Conservation (phyloP, 2,113 vertebrate genomes). For the Hiodon alosoides region DNA sequence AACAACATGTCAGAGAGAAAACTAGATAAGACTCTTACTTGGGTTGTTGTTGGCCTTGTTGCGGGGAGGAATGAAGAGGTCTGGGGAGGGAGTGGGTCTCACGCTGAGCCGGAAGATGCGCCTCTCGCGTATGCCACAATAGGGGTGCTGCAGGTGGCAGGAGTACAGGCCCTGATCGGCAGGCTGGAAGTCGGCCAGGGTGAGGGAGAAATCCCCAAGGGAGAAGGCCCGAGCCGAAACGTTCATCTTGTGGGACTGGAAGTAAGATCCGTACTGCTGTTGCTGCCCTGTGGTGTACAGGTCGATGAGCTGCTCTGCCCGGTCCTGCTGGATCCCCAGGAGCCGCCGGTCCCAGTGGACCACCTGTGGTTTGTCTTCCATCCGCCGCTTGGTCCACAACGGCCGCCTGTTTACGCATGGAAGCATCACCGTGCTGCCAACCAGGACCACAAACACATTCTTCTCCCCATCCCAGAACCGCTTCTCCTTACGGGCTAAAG, state of each 20-base stretch:
- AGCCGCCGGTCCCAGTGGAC: constrained; percentile 92
- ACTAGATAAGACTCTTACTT: constrained; percentile 47
- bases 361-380: constrained; percentile 89
- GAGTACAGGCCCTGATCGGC: constrained; percentile 83
- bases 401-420: constrained; percentile 79
- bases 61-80: constrained; percentile 30
- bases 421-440: constrained; percentile 69
- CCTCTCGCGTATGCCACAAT: constrained; percentile 87
- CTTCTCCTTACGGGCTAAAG: constrained; percentile 60
- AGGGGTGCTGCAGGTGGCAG: constrained; percentile 93
- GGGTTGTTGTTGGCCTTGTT: constrained; percentile 28
- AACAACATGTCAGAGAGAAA: background rate
- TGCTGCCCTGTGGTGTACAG: constrained; percentile 87
- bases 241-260: constrained; percentile 73
- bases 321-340: constrained; percentile 80
- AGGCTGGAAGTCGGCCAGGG: constrained; percentile 61
- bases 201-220: constrained; percentile 83
- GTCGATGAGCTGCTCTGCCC: constrained; percentile 82
- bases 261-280: constrained; percentile 68
- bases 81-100: constrained; percentile 42
- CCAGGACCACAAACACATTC: constrained; percentile 65
- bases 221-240: constrained; percentile 73
- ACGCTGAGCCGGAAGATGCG: constrained; percentile 76
- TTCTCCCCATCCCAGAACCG: constrained; percentile 83
- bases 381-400: constrained; percentile 80